phyloP scores from a whole-genome alignment of 2,888 invertebrate genomes.

The Syrphus vitripennis region DNA sequence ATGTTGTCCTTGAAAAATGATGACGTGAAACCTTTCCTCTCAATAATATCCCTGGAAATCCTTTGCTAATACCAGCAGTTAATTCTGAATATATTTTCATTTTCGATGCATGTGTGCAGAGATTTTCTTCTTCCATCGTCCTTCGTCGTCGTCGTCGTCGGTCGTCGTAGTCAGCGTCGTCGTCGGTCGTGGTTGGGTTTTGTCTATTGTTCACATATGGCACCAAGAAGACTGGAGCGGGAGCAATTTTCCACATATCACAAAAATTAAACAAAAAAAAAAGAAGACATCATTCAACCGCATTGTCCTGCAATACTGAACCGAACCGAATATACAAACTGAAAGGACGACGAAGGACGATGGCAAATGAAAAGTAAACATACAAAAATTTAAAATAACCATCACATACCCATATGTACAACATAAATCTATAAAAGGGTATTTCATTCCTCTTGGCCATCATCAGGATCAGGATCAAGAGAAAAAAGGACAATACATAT shows the following conservation, averaged over 20 bases:
- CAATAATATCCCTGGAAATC: conserved; percentile 51
- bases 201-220: conserved; percentile 42
- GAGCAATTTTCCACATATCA: conserved; percentile 3
- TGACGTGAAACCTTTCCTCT: conserved; percentile 7
- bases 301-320: conserved; percentile 46
- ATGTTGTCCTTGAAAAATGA: conserved; percentile 59
- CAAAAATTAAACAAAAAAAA: conserved; percentile 10
- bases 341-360: conserved; percentile 8
- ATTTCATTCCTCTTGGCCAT: conserved; percentile 8
- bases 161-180: neutral
- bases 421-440: neutral
- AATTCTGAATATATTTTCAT: conserved; percentile 63
- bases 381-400: conserved; percentile 68
- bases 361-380: conserved; percentile 69
- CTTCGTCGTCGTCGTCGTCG: neutral
- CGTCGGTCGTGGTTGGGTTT: too few relatives aligned
- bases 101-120: conserved; percentile 35
- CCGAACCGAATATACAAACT: neutral
- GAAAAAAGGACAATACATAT: conserved; percentile 44
- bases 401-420: conserved; percentile 3
- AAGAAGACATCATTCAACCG: conserved; percentile 27
- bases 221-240: conserved; percentile 26
- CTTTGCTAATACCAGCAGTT: conserved; percentile 64
- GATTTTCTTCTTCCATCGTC: conserved; percentile 24
- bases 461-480: conserved; percentile 8